phyloP scores from a whole-genome alignment of 2,888 invertebrate genomes.

The Acrobasis consociella region DNA sequence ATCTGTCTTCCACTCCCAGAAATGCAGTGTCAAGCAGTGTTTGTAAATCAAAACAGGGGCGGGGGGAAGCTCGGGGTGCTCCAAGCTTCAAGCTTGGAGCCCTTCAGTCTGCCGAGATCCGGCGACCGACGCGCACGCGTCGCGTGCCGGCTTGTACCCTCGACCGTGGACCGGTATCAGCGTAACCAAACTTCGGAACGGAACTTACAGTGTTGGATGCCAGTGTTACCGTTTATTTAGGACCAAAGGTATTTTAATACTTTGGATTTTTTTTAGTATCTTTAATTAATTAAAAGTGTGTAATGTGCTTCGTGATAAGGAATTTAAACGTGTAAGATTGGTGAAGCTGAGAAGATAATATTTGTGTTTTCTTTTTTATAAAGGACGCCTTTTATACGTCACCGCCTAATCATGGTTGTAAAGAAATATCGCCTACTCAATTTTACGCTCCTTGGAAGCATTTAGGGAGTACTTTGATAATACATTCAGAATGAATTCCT shows the following conservation, averaged over 20 bases:
- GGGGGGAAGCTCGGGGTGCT: slow-evolving; percentile 42
- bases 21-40: slow-evolving; percentile 45
- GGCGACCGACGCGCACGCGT: slow-evolving; percentile 61
- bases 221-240: slow-evolving; percentile 16
- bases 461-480: too few species aligned
- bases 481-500: too few species aligned
- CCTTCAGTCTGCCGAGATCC: slow-evolving; percentile 65
- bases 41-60: slow-evolving; percentile 53
- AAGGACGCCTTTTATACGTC: too few species aligned
- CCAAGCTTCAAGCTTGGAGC: slow-evolving; percentile 20
- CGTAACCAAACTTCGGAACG: neutral
- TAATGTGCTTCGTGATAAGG: neutral
- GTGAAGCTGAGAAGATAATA: neutral
- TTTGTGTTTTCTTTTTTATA: too few species aligned
- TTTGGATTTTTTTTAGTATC: neutral
- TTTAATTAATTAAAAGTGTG: neutral
- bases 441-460: too few species aligned
- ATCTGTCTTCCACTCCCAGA: neutral
- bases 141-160: slow-evolving; percentile 31
- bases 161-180: slow-evolving; percentile 25
- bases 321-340: neutral
- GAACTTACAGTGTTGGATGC: slow-evolving; percentile 18
- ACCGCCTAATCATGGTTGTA: too few species aligned
- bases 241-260: slow-evolving; percentile 18
- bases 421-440: too few species aligned